These are phyloP conservation scores for Pseudobourletiella spinata DNA, from an alignment of 1,140 invertebrate species.

Conservation along the genomic window DNA sequence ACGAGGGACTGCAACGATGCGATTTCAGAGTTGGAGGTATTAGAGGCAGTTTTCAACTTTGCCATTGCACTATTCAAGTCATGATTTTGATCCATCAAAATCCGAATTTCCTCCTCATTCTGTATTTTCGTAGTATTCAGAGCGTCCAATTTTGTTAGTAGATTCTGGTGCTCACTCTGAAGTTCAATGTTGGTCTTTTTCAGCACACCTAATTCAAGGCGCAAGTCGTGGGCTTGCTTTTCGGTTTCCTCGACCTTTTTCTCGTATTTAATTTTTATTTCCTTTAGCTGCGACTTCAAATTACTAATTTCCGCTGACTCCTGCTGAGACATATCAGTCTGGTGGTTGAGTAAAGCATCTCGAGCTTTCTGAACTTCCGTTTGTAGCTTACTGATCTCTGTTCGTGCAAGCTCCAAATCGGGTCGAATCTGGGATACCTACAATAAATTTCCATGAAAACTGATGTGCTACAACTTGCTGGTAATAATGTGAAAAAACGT, in stretches of 20 bases:
- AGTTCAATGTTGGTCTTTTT: background rate
- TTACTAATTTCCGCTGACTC: background rate
- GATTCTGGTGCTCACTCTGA: background rate
- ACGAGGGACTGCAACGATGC: background rate
- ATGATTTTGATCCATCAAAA: background rate
- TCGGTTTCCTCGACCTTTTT: constrained; percentile 5
- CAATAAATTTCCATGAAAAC: too few relatives aligned
- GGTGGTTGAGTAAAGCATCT: constrained; percentile 9
- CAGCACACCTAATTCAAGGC: background rate
- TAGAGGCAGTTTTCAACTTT: background rate
- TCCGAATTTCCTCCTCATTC: background rate
- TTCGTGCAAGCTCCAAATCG: background rate
- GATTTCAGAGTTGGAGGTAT: background rate
- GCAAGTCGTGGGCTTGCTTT: background rate
- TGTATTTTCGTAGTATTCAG: background rate
- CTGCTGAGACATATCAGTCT: background rate
- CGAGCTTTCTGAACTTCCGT: constrained; percentile 7
- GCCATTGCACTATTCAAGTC: background rate
- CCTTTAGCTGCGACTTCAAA: background rate
- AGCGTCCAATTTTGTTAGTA: background rate
- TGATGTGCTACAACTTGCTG: background rate
- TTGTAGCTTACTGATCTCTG: background rate
- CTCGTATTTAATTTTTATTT: background rate
- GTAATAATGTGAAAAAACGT: background rate
- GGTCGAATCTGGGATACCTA: background rate